Evolutionary conservation across 2,797 vertebrate species (phyloP).

Genomic region (Notolepis coatsorum): DNA sequence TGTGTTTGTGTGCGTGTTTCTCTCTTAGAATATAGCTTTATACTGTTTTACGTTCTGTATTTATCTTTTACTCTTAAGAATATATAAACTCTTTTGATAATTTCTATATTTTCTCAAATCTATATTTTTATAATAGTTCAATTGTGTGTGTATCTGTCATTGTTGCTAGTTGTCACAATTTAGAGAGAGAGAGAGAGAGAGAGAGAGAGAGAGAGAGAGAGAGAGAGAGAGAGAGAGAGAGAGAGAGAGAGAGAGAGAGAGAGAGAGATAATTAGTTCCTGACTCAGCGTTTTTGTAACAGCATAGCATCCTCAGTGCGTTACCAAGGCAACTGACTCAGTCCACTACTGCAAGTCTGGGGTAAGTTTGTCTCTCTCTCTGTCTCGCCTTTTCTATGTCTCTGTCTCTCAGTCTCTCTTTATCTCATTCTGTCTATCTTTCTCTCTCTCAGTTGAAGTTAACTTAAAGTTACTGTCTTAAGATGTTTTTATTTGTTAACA

Average conservation of each 20-base stretch:
- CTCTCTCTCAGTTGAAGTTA: neutral
- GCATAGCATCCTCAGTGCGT: constrained; percentile 67
- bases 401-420: too few species aligned
- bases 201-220: constrained; percentile 8
- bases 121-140: neutral
- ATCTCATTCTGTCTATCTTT: neutral
- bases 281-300: constrained; percentile 55
- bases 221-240: constrained; percentile 26
- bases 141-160: neutral
- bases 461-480: too few species aligned
- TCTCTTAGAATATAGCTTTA: too few species aligned
- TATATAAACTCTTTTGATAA: neutral
- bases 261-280: constrained; percentile 32
- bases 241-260: constrained; percentile 5
- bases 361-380: constrained; percentile 58
- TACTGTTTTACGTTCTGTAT: too few species aligned
- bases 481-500: too few species aligned
- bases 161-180: too few species aligned
- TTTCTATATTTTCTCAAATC: neutral
- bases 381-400: neutral
- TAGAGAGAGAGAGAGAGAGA: constrained; percentile 5
- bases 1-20: neutral
- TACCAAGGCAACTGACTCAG: constrained; percentile 69
- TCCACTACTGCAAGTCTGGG: constrained; percentile 62
- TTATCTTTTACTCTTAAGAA: too few species aligned